These are phyloP conservation scores for Pan troglodytes DNA, from an alignment of 2,113 vertebrate species.

Conservation along the genomic window NHGRI_mPanTro3-v2.1_pri NC_072401.2:62854501-62855000, in stretches of 20 bases:
- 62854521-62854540: not conserved
- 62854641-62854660: not conserved
- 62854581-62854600: not conserved
- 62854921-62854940: not conserved
- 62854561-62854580: not conserved
- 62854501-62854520: not conserved
- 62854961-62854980: not conserved
- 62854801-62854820: not conserved
- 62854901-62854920: not conserved
- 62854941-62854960: not conserved
- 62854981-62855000: not conserved
- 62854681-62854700: not conserved
- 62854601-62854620: not conserved
- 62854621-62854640: not conserved
- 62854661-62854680: conserved; percentile 35
- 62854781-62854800: not conserved
- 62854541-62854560: not conserved
- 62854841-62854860: not conserved
- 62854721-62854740: not conserved
- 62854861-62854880: not conserved
- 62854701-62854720: not conserved
- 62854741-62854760: not conserved
- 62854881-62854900: conserved; percentile 14
- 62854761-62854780: not conserved
- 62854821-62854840: not conserved